phyloP scores from a whole-genome alignment of 2,797 vertebrate species.

The Tragelaphus oryx region DNA sequence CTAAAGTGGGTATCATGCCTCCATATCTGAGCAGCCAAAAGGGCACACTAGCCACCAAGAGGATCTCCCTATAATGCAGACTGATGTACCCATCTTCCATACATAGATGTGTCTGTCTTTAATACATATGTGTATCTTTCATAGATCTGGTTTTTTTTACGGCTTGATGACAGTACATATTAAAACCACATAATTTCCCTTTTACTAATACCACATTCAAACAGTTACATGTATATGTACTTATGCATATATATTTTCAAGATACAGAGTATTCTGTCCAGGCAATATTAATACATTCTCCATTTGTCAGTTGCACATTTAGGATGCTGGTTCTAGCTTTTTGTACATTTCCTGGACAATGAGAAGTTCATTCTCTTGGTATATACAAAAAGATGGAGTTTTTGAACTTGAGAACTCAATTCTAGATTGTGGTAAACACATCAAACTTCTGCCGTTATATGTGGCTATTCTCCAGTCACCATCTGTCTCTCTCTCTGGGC shows the following conservation, averaged over 20 bases:
- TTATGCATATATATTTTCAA: neutral
- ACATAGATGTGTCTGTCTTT: neutral
- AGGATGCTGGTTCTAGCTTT: neutral
- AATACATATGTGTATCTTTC: neutral
- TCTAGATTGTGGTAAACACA: neutral
- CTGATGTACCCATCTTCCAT: neutral
- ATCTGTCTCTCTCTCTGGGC: neutral
- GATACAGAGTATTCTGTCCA: neutral
- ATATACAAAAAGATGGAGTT: neutral
- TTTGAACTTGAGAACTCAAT: neutral
- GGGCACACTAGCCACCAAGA: neutral
- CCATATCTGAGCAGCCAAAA: neutral
- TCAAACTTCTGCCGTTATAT: neutral
- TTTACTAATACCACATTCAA: neutral
- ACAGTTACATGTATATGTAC: neutral
- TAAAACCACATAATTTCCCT: neutral
- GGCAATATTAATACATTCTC: neutral
- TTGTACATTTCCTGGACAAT: neutral
- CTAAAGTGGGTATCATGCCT: neutral
- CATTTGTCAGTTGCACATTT: neutral
- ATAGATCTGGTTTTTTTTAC: neutral
- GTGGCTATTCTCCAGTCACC: neutral
- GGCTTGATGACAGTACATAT: neutral
- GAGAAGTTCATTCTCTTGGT: neutral
- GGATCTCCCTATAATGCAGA: neutral